phyloP scores from a whole-genome alignment of 2,797 vertebrate genomes.

The Danio aesculapii region DNA sequence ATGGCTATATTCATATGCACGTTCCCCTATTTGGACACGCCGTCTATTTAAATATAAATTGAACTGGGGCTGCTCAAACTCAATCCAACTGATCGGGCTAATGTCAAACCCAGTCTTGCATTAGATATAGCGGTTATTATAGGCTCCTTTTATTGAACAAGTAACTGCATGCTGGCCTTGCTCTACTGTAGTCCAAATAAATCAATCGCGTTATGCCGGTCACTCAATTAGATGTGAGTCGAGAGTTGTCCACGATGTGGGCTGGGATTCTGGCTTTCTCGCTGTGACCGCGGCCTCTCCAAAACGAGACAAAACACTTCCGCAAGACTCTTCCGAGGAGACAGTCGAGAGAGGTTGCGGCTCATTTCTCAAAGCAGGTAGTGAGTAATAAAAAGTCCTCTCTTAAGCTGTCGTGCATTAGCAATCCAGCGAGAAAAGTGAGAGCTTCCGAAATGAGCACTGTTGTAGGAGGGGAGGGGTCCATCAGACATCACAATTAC shows the following conservation, averaged over 20 bases:
- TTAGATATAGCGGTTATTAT: conserved; percentile 79
- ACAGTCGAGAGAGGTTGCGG: conserved; percentile 75
- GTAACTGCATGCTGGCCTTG: conserved; percentile 42
- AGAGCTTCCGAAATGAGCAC: conserved; percentile 79
- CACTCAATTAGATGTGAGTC: conserved; percentile 70
- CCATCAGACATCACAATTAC: conserved; percentile 79
- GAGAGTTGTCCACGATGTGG: conserved; percentile 70
- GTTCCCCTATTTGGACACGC: conserved; percentile 78
- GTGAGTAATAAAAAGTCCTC: conserved; percentile 80
- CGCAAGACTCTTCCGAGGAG: conserved; percentile 73
- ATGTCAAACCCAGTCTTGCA: conserved; percentile 79
- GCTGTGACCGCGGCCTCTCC: conserved; percentile 75
- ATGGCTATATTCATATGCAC: conserved; percentile 85
- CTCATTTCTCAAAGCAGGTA: conserved; percentile 85
- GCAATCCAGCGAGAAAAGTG: conserved; percentile 78
- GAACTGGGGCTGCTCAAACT: conserved; percentile 77
- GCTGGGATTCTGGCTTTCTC: conserved; percentile 69
- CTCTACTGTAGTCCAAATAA: conserved; percentile 43
- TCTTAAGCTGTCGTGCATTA: conserved; percentile 75
- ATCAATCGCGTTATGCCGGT: conserved; percentile 45
- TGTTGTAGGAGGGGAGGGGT: conserved; percentile 76
- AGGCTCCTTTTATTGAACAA: conserved; percentile 62
- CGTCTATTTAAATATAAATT: conserved; percentile 85
- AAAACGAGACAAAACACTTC: conserved; percentile 78
- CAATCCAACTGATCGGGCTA: conserved; percentile 76